Evolutionary conservation across 2,113 vertebrate species (phyloP), one percentile per base, ranked within the genome.

Genomic region (Hippoglossus stenolepis): DNA sequence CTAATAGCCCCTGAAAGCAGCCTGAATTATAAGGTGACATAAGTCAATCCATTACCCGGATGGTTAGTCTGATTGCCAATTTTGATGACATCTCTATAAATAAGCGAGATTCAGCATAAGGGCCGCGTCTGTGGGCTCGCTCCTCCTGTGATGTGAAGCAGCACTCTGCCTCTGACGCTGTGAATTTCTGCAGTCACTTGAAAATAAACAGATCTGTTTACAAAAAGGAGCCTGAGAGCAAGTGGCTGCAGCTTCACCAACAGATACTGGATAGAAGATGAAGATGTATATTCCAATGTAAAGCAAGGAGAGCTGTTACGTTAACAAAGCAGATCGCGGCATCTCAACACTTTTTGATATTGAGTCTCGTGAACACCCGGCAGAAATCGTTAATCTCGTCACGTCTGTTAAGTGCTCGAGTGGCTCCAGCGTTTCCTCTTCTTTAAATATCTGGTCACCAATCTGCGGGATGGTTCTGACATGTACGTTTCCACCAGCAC

Each of bases 401-500:
- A 40, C 85, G 89, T 90, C 14, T 45, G 11, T 91, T 90, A 86
- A 85, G 75, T 65, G 73, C 85, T 85, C 89, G 89, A 88, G 82
- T 73, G 72, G 43, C 74, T 62, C 18, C 40, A 10, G 49, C 54
- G 5, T 65, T 80, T 35, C 61, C 24, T 64, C 78, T 81, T 75
- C 66, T 86, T 86, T 77, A 63, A 86, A 87, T 67, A 79, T 38
- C 9, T 24, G 75, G 60, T 83, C 84, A 65, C 70, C 80, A 53
- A 70, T 20, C 51, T 10, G 49, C 49, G 2, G 13, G 4, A 10
- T 17, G 70, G 49, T 69, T 74, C 73, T 84, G 83, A 86, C 89
- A 86, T 90, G 87, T 85, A 84, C 73, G 83, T 87, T 87, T 91
- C 85, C 61, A n/a, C 84, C 31, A 64, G 87, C 85, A 82, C 61